Evolutionary conservation across 2,113 vertebrate species (phyloP), one percentile per base, ranked within the genome.

Genomic region (Callorhinus ursinus): DNA sequence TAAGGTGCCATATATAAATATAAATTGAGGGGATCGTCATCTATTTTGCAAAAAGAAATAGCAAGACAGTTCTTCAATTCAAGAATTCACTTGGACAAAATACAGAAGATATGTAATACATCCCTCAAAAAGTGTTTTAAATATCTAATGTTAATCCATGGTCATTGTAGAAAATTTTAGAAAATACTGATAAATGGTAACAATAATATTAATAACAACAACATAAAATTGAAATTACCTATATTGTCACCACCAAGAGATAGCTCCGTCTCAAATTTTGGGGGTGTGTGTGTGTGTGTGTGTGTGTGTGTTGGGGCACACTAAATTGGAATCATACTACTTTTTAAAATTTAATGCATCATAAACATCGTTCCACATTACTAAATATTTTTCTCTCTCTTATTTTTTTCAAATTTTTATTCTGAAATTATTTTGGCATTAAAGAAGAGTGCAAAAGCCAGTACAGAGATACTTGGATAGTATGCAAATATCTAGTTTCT

Each of bases 11-110:
- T 26, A 31, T 33, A 39, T 6, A 53, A 81, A 94, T 86, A 28
- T 87, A n/a, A 61, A 76, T 28, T 79, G 53, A 39, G 7, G 36
- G 10, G 26, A 39, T 33, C 19, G 15, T 42, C 39, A 21, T 49
- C 55, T 83, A 18, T 26, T 90, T 93, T 90, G 67, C 53, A 95
- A 42, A 94, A 90, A 42, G 26, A 31, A 93, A 71, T 22, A 72
- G 24, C 14, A 90, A 76, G 26, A 24, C 8, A 39, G 7, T 51
- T 36, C n/a, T 13, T 94, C 9, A 42, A 13, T 65, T 76, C 31
- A 93, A 36, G 39, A 76, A 4, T n/a, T 76, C 63, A 22, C 39
- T 76, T 79, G 11, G 46, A 65, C 24, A 67, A 88, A 65, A 63
- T 76, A 81, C 7, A 59, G 21, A 42, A 92, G 31, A 72, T 12